Base-by-base conservation (phyloP, 1,140 invertebrate species). In the Papilio glaucus region DNA sequence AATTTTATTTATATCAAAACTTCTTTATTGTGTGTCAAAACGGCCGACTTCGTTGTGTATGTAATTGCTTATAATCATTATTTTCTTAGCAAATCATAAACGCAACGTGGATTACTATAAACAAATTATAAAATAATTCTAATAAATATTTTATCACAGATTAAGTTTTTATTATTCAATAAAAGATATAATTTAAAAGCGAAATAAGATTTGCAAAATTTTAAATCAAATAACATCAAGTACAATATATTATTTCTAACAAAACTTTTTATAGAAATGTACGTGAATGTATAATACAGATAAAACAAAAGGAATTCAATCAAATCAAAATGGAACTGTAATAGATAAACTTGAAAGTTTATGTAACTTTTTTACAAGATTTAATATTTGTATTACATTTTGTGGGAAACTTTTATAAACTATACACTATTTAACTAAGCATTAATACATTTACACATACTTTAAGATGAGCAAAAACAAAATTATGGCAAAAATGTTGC, bases 1-100 rank as follows among this genome's bases (percentile, higher is more conserved):
- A 63, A 63, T 63, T 29, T 63, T 63, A 38, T 63, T 63, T 63
- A 33, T 63, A 38, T 37, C 8, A 60, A 60, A 60, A 13, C 26
- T 21, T 60, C 2, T 26, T 13, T 29, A 60, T 7, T 60, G 24
- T 24, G n/a, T 6, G n/a, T 7, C 15, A 49, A 1, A 49, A 15
- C 45, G 21, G 7, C 8, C 45, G 21, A 49, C 18, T 49, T 21
- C 8, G 15, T 49, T 49, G 45, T 21, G 18, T 24, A 24, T 10
- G 7, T 24, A 21, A 49, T 49, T 21, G 18, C 18, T 49, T 10
- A 49, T 49, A 21, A 49, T 49, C 8, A 49, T 49, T 21, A 21
- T 10, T 42, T 42, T 15, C 18, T 21, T 21, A 49, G 45, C 45
- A 49, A 49, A 49, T 45, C 8, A 45, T n/a, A 49, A 49, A 49